These are phyloP conservation scores for Craterocephalus amniculus DNA, from an alignment of 2,797 vertebrate species.

Conservation along the genomic window DNA sequence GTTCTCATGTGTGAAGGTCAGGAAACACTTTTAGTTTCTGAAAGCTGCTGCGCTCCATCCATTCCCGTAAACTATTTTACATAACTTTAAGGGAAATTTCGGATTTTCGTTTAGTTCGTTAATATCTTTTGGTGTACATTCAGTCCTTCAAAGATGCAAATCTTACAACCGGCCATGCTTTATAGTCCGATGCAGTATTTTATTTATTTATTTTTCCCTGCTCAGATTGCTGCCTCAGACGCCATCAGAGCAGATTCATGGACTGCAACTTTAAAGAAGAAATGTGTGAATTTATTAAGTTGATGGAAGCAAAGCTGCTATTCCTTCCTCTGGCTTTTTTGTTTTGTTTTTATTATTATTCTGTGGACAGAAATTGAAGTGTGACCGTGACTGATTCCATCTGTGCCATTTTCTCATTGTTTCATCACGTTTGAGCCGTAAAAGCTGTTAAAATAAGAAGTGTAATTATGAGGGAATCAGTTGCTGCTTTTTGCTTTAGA, in stretches of 20 bases:
- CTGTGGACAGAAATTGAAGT: background rate
- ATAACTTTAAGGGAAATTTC: background rate
- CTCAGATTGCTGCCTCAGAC: no score
- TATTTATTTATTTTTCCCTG: background rate
- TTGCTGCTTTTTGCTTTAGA: conserved; percentile 13
- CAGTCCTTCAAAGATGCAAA: background rate
- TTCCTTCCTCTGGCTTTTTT: background rate
- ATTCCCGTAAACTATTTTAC: background rate
- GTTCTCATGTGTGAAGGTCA: conserved; percentile 38
- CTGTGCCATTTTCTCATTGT: background rate
- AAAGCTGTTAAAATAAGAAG: conserved; percentile 12
- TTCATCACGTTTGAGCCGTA: conserved; percentile 49
- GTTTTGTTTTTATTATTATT: background rate
- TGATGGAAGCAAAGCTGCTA: conserved; percentile 26
- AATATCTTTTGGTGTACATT: background rate
- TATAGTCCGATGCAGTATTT: background rate
- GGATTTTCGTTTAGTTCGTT: background rate
- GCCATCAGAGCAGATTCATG: background rate
- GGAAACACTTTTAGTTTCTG: conserved; percentile 9
- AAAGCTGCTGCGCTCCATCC: background rate
- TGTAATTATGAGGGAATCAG: conserved; percentile 6
- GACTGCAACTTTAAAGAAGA: background rate
- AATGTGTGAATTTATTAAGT: background rate
- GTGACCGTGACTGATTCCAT: background rate
- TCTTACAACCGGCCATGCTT: background rate